A percentile compares a stretch with the other conserved stretches of the same genome.
Evolutionary conservation across 2,797 vertebrate genomes (phyloP).

Genomic region (Microchirus variegatus): DNA sequence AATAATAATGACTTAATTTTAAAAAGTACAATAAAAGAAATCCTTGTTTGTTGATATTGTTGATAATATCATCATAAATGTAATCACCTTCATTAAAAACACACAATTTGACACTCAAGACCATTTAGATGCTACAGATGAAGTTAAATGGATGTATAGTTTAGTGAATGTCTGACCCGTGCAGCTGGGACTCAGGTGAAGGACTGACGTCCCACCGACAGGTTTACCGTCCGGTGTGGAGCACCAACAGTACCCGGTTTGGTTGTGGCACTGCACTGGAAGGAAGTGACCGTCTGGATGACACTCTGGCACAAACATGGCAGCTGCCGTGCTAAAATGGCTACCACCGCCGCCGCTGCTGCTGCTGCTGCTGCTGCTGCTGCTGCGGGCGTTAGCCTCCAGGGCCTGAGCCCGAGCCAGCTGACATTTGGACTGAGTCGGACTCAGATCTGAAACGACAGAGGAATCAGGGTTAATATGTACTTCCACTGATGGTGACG

Average conservation of each 20-base stretch:
- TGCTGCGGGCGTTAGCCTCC: conserved; percentile 33
- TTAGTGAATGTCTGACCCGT: conserved; percentile 51
- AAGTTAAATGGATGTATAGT: background rate
- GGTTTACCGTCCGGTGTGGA: conserved; percentile 75
- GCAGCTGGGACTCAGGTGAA: conserved; percentile 69
- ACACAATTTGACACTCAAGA: no score
- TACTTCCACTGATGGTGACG: no score
- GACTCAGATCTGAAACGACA: conserved; percentile 41
- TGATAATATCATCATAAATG: no score
- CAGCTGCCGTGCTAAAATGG: background rate
- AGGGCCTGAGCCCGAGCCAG: conserved; percentile 63
- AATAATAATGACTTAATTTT: no score
- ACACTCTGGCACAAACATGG: conserved; percentile 70
- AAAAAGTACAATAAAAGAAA: no score
- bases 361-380: background rate
- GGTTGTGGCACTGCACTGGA: conserved; percentile 76
- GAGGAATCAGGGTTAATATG: background rate
- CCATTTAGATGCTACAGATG: background rate
- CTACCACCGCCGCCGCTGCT: no score
- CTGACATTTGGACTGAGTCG: conserved; percentile 67
- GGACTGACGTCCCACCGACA: conserved; percentile 65
- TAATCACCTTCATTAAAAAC: no score
- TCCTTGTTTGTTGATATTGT: no score
- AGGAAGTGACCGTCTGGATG: conserved; percentile 63
- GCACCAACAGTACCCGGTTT: conserved; percentile 79